phyloP scores from a whole-genome alignment of 2,113 vertebrate genomes.

The Anhinga rufa region DNA sequence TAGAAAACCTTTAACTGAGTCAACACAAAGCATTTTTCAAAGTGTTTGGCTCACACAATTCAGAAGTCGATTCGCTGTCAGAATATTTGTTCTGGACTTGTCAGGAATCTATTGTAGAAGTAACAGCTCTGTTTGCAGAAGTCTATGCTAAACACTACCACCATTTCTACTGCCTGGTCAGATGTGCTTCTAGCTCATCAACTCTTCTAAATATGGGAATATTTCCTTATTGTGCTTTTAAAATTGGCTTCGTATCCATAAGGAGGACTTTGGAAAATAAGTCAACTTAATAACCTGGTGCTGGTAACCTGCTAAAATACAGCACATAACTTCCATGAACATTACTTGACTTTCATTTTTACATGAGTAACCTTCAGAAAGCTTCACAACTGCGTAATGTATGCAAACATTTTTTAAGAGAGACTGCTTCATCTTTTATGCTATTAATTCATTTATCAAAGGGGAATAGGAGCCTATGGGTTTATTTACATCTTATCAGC shows the following conservation, averaged over 20 bases:
- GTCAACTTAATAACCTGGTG: not conserved
- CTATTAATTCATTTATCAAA: conserved; percentile 35
- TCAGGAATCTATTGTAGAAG: not conserved
- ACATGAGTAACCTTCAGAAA: not conserved
- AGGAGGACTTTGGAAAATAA: not conserved
- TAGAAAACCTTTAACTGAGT: conserved; percentile 7
- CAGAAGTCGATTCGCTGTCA: conserved; percentile 5
- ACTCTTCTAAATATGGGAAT: not conserved
- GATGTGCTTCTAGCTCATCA: not conserved
- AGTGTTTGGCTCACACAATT: not conserved
- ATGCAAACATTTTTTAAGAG: not conserved
- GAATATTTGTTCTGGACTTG: conserved; percentile 40
- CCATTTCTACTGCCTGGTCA: not conserved
- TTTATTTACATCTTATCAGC: conserved; percentile 6
- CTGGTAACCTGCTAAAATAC: not conserved
- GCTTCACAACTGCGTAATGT: not conserved
- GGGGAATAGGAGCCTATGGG: not conserved
- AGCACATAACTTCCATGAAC: not conserved
- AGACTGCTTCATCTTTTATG: conserved; percentile 4
- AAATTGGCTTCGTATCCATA: not conserved
- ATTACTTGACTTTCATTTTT: not conserved
- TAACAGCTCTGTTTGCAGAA: conserved; percentile 34
- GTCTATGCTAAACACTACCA: not conserved
- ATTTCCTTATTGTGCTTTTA: not conserved
- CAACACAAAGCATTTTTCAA: not conserved